A percentile compares a stretch with the other conserved stretches of the same genome.
phyloP scores from a whole-genome alignment of 1,140 invertebrate species.

The Lamellibrachia luymesi region DNA sequence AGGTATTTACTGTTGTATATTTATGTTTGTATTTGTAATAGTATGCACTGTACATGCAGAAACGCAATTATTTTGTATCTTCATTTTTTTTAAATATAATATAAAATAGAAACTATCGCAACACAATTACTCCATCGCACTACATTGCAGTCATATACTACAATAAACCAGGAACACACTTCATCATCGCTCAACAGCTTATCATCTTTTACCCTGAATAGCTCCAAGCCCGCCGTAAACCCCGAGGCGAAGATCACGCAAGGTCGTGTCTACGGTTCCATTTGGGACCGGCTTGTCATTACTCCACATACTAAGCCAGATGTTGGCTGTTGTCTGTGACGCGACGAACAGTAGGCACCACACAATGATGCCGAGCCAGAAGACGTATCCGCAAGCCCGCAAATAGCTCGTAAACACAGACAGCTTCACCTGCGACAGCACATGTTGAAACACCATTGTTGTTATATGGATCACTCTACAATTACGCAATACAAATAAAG shows the following conservation, averaged over 20 bases:
- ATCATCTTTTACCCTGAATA: conserved; percentile 39
- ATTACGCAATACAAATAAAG: neutral
- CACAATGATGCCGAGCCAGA: neutral
- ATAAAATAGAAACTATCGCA: no score
- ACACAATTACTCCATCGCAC: no score
- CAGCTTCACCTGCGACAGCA: neutral
- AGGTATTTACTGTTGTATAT: no score
- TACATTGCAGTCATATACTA: no score
- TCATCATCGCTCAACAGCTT: neutral
- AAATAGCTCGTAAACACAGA: neutral
- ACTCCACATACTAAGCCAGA: conserved; percentile 30
- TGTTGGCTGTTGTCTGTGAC: conserved; percentile 15
- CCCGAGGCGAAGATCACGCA: conserved; percentile 35
- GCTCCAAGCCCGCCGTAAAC: conserved; percentile 47
- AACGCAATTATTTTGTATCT: no score
- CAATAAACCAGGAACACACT: neutral
- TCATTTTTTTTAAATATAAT: no score
- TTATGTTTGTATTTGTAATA: no score
- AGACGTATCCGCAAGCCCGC: neutral
- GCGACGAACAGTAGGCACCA: conserved; percentile 2
- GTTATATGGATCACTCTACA: neutral
- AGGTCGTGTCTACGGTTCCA: conserved; percentile 31
- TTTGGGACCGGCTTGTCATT: conserved; percentile 29
- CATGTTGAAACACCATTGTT: neutral
- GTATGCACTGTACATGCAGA: no score